These are phyloP conservation scores for Falco peregrinus DNA, from an alignment of 2,797 vertebrate genomes.

Conservation along the genomic window DNA sequence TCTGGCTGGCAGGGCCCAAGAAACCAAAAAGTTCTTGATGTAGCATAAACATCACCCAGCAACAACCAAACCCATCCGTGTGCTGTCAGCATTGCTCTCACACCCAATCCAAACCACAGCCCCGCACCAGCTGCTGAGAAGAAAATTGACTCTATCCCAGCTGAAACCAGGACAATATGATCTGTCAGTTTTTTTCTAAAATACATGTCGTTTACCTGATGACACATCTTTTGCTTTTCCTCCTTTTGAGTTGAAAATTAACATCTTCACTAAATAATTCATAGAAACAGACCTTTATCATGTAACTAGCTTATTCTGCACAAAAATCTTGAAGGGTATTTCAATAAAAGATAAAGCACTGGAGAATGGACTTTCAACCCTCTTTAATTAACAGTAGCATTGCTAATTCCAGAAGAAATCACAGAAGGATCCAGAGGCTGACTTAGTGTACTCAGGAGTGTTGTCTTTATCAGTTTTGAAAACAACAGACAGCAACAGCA, in stretches of 20 bases:
- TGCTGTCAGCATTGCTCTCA: too few species aligned
- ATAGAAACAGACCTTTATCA: conserved; percentile 7
- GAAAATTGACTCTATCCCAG: too few species aligned
- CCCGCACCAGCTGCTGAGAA: too few species aligned
- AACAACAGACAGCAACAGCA: not conserved
- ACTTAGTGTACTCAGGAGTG: not conserved
- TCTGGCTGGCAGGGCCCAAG: too few species aligned
- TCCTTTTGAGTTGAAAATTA: conserved; percentile 18
- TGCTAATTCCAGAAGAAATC: conserved; percentile 18
- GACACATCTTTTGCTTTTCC: not conserved
- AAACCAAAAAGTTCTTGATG: too few species aligned
- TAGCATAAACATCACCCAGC: too few species aligned
- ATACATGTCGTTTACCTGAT: not conserved
- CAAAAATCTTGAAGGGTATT: conserved; percentile 60
- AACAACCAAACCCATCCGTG: too few species aligned
- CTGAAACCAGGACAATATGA: not conserved
- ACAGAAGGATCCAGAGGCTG: conserved; percentile 35
- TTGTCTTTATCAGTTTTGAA: conserved; percentile 1
- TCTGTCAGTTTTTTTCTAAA: not conserved
- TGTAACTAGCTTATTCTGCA: conserved; percentile 65
- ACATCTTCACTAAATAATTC: conserved; percentile 65
- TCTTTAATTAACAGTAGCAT: conserved; percentile 50
- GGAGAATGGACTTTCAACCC: conserved; percentile 38
- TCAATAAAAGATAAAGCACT: conserved; percentile 52
- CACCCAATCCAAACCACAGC: too few species aligned